Conservation (phyloP, 2,113 vertebrate species). For the Bufo gargarizans region DNA sequence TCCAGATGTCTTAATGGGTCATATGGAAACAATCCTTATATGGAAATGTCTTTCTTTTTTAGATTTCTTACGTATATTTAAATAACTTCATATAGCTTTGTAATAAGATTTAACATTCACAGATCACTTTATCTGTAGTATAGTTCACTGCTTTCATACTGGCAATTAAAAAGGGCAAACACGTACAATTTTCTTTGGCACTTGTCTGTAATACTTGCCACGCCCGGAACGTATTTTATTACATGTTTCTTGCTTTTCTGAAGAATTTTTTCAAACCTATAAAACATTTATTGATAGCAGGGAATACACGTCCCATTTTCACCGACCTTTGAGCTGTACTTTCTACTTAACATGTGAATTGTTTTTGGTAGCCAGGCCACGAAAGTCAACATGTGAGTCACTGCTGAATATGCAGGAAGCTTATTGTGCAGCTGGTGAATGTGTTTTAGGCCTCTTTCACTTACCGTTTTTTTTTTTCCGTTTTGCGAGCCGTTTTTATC, state of each 20-base stretch:
- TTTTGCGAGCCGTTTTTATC: too few relatives aligned
- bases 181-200: background rate
- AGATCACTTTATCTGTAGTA: too few relatives aligned
- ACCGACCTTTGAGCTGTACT: conserved; percentile 30
- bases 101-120: too few relatives aligned
- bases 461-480: too few relatives aligned
- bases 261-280: background rate
- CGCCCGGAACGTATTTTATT: background rate
- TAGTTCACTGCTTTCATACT: too few relatives aligned
- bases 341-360: background rate
- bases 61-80: too few relatives aligned
- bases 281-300: conserved; percentile 1
- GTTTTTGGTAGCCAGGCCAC: conserved; percentile 16
- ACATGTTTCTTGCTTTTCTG: background rate
- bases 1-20: too few relatives aligned
- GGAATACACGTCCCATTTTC: background rate
- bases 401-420: conserved; percentile 1
- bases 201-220: too few relatives aligned
- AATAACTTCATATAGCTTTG: too few relatives aligned
- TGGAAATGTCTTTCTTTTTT: too few relatives aligned
- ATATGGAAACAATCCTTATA: too few relatives aligned
- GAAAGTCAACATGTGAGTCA: conserved; percentile 26
- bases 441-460: too few relatives aligned
- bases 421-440: background rate
- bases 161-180: background rate